Percentiles rank a stretch among this genome's conserved stretches.
These are phyloP conservation scores for Parnassius apollo DNA, from an alignment of 2,888 invertebrate genomes.

Conservation along the genomic window DNA sequence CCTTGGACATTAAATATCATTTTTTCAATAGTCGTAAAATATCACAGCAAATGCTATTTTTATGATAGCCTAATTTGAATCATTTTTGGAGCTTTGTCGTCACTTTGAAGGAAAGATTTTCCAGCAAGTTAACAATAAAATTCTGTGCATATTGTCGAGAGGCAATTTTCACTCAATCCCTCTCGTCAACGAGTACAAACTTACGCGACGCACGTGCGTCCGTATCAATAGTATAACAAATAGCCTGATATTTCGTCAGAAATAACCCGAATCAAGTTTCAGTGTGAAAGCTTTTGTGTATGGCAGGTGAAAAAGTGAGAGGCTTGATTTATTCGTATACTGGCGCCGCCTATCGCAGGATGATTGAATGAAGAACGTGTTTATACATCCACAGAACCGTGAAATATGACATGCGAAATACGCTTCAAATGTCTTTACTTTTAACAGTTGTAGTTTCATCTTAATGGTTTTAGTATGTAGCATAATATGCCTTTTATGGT, in stretches of 20 bases:
- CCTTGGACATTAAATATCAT: conserved; percentile 10
- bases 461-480: too few relatives aligned
- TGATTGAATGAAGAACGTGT: conserved; percentile 79
- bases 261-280: conserved; percentile 81
- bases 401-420: conserved; percentile 74
- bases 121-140: conserved; percentile 53
- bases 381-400: conserved; percentile 72
- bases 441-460: conserved; percentile 43
- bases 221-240: conserved; percentile 80
- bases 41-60: background rate
- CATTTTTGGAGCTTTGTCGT: conserved; percentile 4
- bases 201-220: conserved; percentile 75
- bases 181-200: conserved; percentile 77
- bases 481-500: too few relatives aligned
- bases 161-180: conserved; percentile 79
- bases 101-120: conserved; percentile 10
- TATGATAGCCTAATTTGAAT: background rate
- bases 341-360: conserved; percentile 74
- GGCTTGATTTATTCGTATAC: conserved; percentile 76
- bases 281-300: conserved; percentile 78
- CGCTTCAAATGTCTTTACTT: conserved; percentile 50
- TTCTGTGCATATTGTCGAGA: conserved; percentile 75
- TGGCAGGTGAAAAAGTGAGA: conserved; percentile 81
- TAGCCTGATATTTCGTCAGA: conserved; percentile 80
- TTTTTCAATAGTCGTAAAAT: background rate